Conservation (phyloP, 2,888 invertebrate species). For the Asteroscopus sphinx region DNA sequence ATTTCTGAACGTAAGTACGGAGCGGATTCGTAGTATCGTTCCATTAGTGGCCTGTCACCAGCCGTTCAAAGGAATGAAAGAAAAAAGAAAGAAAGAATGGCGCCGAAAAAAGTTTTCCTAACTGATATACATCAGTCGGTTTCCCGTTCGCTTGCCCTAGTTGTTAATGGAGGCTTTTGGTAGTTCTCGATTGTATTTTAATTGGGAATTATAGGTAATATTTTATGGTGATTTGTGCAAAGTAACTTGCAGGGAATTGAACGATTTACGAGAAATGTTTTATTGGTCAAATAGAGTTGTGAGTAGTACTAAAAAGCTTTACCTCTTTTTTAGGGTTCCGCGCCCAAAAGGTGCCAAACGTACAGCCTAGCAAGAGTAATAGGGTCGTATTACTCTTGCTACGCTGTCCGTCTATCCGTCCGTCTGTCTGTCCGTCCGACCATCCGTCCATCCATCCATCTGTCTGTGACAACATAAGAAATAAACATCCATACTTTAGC, state of each 20-base stretch:
- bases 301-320: no score
- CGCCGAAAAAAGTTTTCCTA: constrained; percentile 60
- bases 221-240: neutral
- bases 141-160: constrained; percentile 38
- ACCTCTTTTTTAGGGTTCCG: no score
- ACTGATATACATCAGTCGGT: constrained; percentile 59
- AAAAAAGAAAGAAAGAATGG: constrained; percentile 62
- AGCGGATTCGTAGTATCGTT: constrained; percentile 76
- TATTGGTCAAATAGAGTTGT: neutral
- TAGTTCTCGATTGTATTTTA: constrained; percentile 40
- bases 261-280: neutral
- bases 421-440: no score
- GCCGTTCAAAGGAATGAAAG: constrained; percentile 69
- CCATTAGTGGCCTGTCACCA: constrained; percentile 86
- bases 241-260: neutral
- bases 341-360: no score
- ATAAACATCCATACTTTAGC: no score
- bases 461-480: no score
- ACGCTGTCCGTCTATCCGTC: no score
- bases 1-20: constrained; percentile 71
- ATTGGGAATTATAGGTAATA: constrained; percentile 22
- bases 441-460: no score
- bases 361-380: no score
- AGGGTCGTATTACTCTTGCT: no score
- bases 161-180: constrained; percentile 46